Conservation (phyloP, 2,797 vertebrate genomes). For the Anguilla pacifica region DNA sequence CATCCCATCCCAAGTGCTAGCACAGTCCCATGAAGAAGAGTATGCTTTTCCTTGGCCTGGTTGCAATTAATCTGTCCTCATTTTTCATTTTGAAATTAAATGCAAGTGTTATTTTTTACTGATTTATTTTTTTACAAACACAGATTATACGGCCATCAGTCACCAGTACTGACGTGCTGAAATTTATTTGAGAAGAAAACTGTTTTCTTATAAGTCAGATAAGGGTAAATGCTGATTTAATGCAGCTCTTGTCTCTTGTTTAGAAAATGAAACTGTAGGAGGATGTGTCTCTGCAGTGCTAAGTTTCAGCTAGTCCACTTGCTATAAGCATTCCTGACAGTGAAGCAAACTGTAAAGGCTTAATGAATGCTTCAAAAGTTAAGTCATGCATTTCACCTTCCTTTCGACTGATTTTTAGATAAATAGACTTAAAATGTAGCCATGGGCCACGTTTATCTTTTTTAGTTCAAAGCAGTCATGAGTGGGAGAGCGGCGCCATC, state of each 20-base stretch:
- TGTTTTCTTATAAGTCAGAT: neutral
- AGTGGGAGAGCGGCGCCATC: conserved; percentile 52
- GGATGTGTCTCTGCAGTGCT: neutral
- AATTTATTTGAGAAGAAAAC: neutral
- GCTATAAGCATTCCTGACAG: neutral
- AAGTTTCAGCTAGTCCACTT: neutral
- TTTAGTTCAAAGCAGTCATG: conserved; percentile 54
- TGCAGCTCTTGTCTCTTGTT: neutral
- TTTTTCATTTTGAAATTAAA: no score
- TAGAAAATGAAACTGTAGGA: neutral
- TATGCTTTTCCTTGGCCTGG: no score
- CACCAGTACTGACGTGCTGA: neutral
- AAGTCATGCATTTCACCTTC: neutral
- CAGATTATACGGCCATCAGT: neutral
- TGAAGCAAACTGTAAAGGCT: neutral
- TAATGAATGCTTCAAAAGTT: neutral
- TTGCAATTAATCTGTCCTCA: no score
- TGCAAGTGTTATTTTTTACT: no score
- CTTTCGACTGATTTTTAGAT: conserved; percentile 43
- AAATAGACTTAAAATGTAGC: conserved; percentile 29
- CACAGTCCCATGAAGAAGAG: no score
- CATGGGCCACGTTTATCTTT: conserved; percentile 42
- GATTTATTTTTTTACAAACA: no score
- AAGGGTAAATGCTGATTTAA: neutral
- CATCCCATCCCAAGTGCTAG: no score